Evolutionary conservation across 2,113 vertebrate species (phyloP).

Genomic region (Pachyramphus minor): DNA sequence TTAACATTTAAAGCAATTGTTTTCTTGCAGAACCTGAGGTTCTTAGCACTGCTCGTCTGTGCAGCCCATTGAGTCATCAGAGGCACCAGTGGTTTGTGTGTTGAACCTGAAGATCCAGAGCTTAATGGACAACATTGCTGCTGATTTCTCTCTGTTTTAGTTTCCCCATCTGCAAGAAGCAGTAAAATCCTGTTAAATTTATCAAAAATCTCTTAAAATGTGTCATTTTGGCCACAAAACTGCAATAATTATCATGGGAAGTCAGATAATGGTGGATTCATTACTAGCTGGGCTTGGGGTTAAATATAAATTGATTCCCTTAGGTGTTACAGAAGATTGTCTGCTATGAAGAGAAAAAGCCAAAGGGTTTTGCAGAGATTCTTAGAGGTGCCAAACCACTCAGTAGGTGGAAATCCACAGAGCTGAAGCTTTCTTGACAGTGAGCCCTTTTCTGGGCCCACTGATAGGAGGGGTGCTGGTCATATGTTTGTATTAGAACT

Average conservation of each 20-base stretch:
- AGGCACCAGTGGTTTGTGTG: background rate
- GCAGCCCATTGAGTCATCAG: background rate
- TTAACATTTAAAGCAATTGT: background rate
- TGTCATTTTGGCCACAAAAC: background rate
- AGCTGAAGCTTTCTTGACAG: background rate
- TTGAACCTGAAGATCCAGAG: background rate
- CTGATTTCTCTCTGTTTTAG: background rate
- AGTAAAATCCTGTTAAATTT: background rate
- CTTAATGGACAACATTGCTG: background rate
- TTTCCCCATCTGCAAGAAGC: background rate
- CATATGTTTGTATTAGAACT: background rate
- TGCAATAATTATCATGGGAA: background rate
- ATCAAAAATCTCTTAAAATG: background rate
- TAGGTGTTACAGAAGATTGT: background rate
- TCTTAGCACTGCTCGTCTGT: rapidly evolving
- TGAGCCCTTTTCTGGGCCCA: background rate
- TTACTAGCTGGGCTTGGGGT: background rate
- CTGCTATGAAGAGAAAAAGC: background rate
- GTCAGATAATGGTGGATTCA: background rate
- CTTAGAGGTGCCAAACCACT: background rate
- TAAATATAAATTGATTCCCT: background rate
- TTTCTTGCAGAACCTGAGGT: background rate
- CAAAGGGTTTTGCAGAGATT: background rate
- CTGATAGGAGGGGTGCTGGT: background rate
- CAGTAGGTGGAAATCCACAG: background rate